Base-by-base conservation (phyloP, 2,113 vertebrate genomes). In the Amazona vittata region DNA sequence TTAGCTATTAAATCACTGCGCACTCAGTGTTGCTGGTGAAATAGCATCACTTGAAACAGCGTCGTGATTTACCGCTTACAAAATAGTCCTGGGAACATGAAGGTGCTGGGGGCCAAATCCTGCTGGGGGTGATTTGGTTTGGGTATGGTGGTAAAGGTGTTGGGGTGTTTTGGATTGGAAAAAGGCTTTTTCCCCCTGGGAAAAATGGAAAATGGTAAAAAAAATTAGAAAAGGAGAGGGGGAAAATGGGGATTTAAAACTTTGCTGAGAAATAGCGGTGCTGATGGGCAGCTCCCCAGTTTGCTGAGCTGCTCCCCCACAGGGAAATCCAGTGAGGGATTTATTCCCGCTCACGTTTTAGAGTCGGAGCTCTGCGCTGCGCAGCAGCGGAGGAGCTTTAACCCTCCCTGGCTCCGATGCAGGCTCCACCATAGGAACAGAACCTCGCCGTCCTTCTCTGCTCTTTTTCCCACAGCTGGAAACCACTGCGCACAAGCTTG, bases 281-380 rank as follows among this genome's bases (percentile, higher is more conserved):
- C 65, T 60, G 87, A 25, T 28, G 39, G 4, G 94, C 67, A 60
- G 47, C 75, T 93, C 57, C 68, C 9, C 26, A 0, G 6, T 33
- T 39, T 43, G 86, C n/a, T 15, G 79, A 76, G 79, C 71, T 79
- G 68, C 83, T 93, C 31, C 68, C 50, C 41, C 1, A 4, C 35
- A 11, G 80, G 83, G 31, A 84, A 59, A 83, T 4, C 31, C 74
- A 37, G 44, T 0, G 41, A 2, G 2, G 43, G 79, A 25, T 90
- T 91, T 74, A 4, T 75, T 65, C 53, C 35, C n/a, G 0, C 43
- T 85, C 55, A 2, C 10, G 0, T 2, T 41, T 28, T 17, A 59
- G 81, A 84, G 64, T 3, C 0, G 0, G 79, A 35, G 25, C 49
- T 26, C 2, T 0, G 62, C 19, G 37, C 60, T 3, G 80, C 57